Evolutionary conservation across 2,797 vertebrate genomes (phyloP).

Genomic region (Hippoglossus hippoglossus): DNA sequence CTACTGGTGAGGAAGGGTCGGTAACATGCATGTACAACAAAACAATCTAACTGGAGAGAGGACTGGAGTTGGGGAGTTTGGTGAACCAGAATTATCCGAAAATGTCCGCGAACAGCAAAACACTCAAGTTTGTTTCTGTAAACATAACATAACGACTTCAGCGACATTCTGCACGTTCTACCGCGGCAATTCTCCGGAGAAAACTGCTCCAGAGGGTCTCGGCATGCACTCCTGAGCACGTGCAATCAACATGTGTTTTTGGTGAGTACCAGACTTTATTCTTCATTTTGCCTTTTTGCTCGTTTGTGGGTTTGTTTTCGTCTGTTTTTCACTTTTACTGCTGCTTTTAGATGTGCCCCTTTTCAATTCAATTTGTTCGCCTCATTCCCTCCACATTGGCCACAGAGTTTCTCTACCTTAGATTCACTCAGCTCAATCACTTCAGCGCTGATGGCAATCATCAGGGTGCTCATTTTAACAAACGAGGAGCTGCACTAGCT

Average conservation of each 20-base stretch:
- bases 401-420: constrained; percentile 63
- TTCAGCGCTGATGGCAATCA: constrained; percentile 77
- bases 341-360: constrained; percentile 57
- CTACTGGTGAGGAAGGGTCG: too few species aligned
- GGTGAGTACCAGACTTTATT: constrained; percentile 15
- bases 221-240: constrained; percentile 3
- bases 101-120: too few species aligned
- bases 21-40: too few species aligned
- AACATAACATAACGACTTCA: too few species aligned
- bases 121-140: too few species aligned
- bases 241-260: constrained; percentile 20
- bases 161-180: too few species aligned
- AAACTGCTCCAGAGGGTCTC: too few species aligned
- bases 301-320: background rate
- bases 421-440: constrained; percentile 77
- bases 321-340: constrained; percentile 41
- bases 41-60: too few species aligned
- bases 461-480: constrained; percentile 79
- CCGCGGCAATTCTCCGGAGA: too few species aligned
- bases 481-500: constrained; percentile 58
- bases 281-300: background rate
- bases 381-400: constrained; percentile 70
- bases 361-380: constrained; percentile 71
- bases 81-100: too few species aligned
- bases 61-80: too few species aligned